Percentiles rank a stretch among this genome's conserved stretches.
phyloP scores from a whole-genome alignment of 2,797 vertebrate genomes.

The Cirrhinus molitorella region DNA sequence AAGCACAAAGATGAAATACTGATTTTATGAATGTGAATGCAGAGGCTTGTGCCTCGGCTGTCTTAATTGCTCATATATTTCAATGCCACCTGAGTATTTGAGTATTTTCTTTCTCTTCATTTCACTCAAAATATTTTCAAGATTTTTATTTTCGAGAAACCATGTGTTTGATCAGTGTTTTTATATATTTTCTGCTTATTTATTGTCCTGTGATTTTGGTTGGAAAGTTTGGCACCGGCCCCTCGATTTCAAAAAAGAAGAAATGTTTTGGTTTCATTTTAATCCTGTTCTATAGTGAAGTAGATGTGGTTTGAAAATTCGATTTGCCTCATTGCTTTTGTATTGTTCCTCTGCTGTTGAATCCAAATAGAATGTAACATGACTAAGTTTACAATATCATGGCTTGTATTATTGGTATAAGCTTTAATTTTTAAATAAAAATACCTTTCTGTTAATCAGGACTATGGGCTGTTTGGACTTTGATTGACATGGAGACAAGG shows the following conservation, averaged over 20 bases:
- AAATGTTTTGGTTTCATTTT: conserved; percentile 32
- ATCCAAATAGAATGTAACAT: conserved; percentile 59
- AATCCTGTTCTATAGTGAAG: conserved; percentile 40
- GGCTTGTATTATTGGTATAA: conserved; percentile 59
- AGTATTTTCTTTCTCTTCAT: conserved; percentile 26
- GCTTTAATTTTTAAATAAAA: conserved; percentile 60
- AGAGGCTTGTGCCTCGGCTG: conserved; percentile 39
- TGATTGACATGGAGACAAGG: conserved; percentile 21
- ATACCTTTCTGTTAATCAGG: conserved; percentile 43
- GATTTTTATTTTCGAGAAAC: conserved; percentile 15
- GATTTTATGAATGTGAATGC: conserved; percentile 55
- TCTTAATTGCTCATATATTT: conserved; percentile 47
- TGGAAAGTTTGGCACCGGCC: conserved; percentile 33
- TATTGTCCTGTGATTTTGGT: conserved; percentile 49
- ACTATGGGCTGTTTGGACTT: conserved; percentile 6
- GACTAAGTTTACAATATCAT: conserved; percentile 57
- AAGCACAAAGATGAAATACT: conserved; percentile 54
- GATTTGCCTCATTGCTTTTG: conserved; percentile 54
- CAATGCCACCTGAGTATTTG: conserved; percentile 41
- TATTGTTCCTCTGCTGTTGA: conserved; percentile 51
- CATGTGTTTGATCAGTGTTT: conserved; percentile 45
- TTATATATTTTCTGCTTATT: conserved; percentile 33
- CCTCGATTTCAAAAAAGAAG: conserved; percentile 22
- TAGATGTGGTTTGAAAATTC: conserved; percentile 45
- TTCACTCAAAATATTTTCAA: conserved; percentile 19